These are phyloP conservation scores for Rhinogobio ventralis DNA, from an alignment of 2,797 vertebrate species.

Conservation along the genomic window DNA sequence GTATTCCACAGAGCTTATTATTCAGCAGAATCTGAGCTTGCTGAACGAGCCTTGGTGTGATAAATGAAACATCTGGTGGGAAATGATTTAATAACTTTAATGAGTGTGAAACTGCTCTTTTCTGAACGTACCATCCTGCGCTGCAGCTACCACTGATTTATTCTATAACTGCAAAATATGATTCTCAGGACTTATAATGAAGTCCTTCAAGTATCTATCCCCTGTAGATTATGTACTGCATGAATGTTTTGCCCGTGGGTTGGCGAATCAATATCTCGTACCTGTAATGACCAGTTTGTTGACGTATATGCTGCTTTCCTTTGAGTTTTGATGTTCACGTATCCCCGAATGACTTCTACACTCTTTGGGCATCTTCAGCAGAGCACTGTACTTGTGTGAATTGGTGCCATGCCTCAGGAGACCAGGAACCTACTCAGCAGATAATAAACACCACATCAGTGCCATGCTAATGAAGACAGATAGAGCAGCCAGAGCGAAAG, in stretches of 20 bases:
- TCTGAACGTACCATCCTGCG: neutral
- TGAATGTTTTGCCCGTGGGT: neutral
- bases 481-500: slow-evolving; percentile 56
- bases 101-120: slow-evolving; percentile 20
- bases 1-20: slow-evolving; percentile 17
- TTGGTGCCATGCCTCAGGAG: slow-evolving; percentile 58
- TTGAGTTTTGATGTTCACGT: neutral
- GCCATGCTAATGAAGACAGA: slow-evolving; percentile 78
- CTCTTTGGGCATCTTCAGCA: slow-evolving; percentile 19
- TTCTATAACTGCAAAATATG: neutral
- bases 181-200: neutral
- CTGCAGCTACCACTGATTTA: slow-evolving; percentile 1
- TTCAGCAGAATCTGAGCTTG: slow-evolving; percentile 2
- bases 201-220: neutral
- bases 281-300: neutral
- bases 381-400: slow-evolving; percentile 27
- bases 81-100: slow-evolving; percentile 40
- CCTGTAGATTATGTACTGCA: neutral
- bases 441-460: slow-evolving; percentile 74
- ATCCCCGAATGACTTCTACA: neutral
- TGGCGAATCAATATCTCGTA: neutral
- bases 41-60: slow-evolving; percentile 24
- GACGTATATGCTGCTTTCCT: neutral
- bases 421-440: slow-evolving; percentile 69
- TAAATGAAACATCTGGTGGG: slow-evolving; percentile 38